These are phyloP conservation scores for Artemia sinica DNA, from an alignment of 2,888 invertebrate genomes.

Conservation along the genomic window DNA sequence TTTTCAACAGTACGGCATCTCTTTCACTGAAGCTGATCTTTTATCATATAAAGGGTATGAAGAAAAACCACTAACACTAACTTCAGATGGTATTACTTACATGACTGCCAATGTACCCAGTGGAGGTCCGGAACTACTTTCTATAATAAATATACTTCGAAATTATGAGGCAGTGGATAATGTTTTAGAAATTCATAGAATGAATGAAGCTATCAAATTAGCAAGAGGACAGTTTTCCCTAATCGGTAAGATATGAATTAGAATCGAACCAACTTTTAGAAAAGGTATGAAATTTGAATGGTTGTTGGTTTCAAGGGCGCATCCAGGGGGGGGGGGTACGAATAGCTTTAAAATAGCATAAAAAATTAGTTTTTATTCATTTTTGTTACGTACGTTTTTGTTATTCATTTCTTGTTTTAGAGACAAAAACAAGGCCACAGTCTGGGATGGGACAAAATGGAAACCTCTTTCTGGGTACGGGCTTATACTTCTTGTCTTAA, in stretches of 20 bases:
- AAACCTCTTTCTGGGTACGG: too few species aligned
- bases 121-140: background rate
- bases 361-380: too few species aligned
- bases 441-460: too few species aligned
- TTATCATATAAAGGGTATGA: background rate
- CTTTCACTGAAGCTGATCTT: background rate
- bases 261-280: background rate
- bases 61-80: background rate
- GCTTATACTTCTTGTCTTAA: too few species aligned
- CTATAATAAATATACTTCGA: background rate
- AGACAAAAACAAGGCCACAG: too few species aligned
- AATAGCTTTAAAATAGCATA: too few species aligned
- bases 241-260: background rate
- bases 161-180: background rate
- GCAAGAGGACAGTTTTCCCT: background rate
- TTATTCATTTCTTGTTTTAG: too few species aligned
- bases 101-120: background rate
- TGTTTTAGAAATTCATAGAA: background rate
- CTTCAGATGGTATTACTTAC: background rate
- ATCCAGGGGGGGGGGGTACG: too few species aligned
- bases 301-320: too few species aligned
- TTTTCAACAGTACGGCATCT: slow-evolving; percentile 1
- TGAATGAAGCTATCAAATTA: background rate
- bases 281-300: too few species aligned
- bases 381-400: too few species aligned